Base-by-base conservation (phyloP, 2,113 vertebrate genomes). In the Aphelocoma coerulescens region DNA sequence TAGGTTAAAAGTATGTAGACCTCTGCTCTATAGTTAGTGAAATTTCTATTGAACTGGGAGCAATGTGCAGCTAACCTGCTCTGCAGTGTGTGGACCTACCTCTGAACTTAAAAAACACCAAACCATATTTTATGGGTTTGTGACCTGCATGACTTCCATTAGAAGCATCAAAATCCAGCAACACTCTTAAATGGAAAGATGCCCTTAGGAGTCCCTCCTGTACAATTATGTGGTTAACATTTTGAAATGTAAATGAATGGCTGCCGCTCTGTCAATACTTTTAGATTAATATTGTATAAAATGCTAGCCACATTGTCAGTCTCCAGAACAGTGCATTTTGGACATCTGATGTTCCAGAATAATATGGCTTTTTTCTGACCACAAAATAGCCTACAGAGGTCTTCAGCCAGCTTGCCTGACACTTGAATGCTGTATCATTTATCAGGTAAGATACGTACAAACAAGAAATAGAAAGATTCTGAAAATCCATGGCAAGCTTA, bases 271-370 rank as follows among this genome's bases (percentile, higher is more conserved):
- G 49, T 61, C 79, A 67, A 46, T 87, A 77, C 59, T 79, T 83
- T 87, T 54, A 72, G 80, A 94, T 96, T 95, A 95, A 94, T 97
- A 94, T 96, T 97, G 90, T 78, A 95, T 97, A 93, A 95, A 95
- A 93, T 80, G 46, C 61, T 76, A 37, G 57, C 78, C 35, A 0
- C 62, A 52, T 78, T 69, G 52, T 93, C 77, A 95, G 81, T 71
- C 73, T 92, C 63, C 61, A 94, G 77, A 89, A 88, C 61, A 86
- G 81, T 51, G 54, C 61, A 57, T 94, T 89, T 76, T 69, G 49
- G 65, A 66, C 22, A 69, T 83, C 13, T 41, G 35, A 35, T 77
- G 55, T 62, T 87, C 79, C 61, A 87, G 85, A 95, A 76, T 75
- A 87, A 66, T 9, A 58, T 16, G 44, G 35, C 41, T 62, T 93